Conservation (phyloP, 2,797 vertebrate species). For the Apogon hyalosoma region DNA sequence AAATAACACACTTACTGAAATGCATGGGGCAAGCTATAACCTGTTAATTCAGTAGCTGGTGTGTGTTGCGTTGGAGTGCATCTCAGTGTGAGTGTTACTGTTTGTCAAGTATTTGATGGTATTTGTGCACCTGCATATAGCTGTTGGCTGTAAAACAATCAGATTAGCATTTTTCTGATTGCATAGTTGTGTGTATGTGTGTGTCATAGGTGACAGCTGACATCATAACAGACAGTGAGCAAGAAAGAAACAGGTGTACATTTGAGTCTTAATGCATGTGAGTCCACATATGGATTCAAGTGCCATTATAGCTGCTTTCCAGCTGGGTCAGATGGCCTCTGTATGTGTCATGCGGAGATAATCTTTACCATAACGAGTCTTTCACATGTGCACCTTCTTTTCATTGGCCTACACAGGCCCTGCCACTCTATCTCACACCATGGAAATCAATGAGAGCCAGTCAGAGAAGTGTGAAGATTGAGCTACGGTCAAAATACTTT, state of each 20-base stretch:
- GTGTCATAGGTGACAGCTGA: slow-evolving; percentile 14
- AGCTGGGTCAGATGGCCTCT: slow-evolving; percentile 34
- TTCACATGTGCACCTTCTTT: slow-evolving; percentile 60
- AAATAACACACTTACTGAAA: slow-evolving; percentile 80
- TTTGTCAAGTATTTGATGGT: slow-evolving; percentile 47
- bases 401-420: slow-evolving; percentile 60
- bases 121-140: slow-evolving; percentile 61
- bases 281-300: slow-evolving; percentile 59
- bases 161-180: slow-evolving; percentile 61
- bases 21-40: slow-evolving; percentile 73
- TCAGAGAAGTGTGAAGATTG: slow-evolving; percentile 77
- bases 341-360: slow-evolving; percentile 54
- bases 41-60: slow-evolving; percentile 66
- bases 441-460: slow-evolving; percentile 79
- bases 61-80: slow-evolving; percentile 38
- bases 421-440: slow-evolving; percentile 71
- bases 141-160: slow-evolving; percentile 46
- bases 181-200: slow-evolving; percentile 28
- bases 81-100: slow-evolving; percentile 5
- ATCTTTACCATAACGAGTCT: slow-evolving; percentile 66
- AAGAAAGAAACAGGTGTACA: slow-evolving; percentile 56
- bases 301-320: slow-evolving; percentile 39
- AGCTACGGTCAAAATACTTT: slow-evolving; percentile 69
- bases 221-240: slow-evolving; percentile 12
- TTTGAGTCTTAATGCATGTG: slow-evolving; percentile 36